Percentiles rank a stretch among this genome's conserved stretches.
Evolutionary conservation across 2,888 invertebrate genomes (phyloP).

Genomic region (Ceramica pisi): DNA sequence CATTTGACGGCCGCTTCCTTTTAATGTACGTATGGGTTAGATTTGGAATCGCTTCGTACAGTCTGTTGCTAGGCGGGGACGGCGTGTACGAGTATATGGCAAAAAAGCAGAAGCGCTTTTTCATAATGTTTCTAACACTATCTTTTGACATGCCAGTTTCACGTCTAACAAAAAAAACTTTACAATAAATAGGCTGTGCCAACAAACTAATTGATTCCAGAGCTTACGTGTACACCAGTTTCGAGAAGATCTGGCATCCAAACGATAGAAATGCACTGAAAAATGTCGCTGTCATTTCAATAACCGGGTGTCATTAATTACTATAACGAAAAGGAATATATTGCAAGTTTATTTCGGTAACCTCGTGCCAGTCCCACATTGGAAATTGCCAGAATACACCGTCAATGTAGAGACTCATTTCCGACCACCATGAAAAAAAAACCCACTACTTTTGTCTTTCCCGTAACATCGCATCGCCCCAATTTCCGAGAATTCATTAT

Average conservation of each 20-base stretch:
- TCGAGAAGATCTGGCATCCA: not conserved
- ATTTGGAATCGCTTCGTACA: slow-evolving; percentile 6
- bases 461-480: not conserved
- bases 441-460: slow-evolving; percentile 10
- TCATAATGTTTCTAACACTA: not conserved
- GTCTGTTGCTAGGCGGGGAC: slow-evolving; percentile 25
- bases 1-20: slow-evolving; percentile 18
- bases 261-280: not conserved
- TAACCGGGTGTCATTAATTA: slow-evolving; percentile 28
- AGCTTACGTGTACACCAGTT: slow-evolving; percentile 13
- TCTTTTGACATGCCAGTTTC: slow-evolving; percentile 7
- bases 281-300: not conserved
- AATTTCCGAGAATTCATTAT: not conserved
- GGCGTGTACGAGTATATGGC: not conserved
- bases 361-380: slow-evolving; percentile 53
- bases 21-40: slow-evolving; percentile 1
- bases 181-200: not conserved
- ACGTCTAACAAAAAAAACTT: not conserved
- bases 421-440: slow-evolving; percentile 19
- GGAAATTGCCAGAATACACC: slow-evolving; percentile 55
- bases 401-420: slow-evolving; percentile 36
- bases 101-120: slow-evolving; percentile 5
- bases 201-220: slow-evolving; percentile 3
- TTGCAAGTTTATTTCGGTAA: slow-evolving; percentile 51
- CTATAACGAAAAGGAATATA: slow-evolving; percentile 23